Evolutionary conservation across 2,888 invertebrate species (phyloP).

Genomic region (Oscheius myriophilus): DNA sequence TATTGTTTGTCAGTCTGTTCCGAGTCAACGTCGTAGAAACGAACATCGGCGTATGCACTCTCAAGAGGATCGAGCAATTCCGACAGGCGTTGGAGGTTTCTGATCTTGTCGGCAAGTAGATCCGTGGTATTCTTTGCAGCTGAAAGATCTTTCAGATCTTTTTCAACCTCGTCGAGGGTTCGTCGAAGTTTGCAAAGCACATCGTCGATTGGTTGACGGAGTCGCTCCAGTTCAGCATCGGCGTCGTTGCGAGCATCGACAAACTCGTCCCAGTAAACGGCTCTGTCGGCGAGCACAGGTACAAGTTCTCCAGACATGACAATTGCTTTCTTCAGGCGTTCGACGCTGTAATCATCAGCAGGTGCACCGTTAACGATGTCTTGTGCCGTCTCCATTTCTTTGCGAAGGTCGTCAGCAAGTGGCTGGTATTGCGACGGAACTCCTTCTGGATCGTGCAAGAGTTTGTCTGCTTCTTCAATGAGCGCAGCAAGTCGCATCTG

Average conservation of each 20-base stretch:
- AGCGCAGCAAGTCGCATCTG: conserved; percentile 42
- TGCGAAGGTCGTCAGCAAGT: conserved; percentile 38
- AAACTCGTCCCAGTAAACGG: conserved; percentile 50
- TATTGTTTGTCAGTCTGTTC: conserved; percentile 57
- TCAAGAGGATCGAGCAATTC: conserved; percentile 59
- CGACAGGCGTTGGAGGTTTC: conserved; percentile 52
- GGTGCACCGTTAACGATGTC: conserved; percentile 25
- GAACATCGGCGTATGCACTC: conserved; percentile 58
- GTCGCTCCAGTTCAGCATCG: conserved; percentile 47
- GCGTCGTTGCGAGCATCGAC: conserved; percentile 51
- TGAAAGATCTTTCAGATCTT: conserved; percentile 36
- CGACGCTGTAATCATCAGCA: conserved; percentile 36
- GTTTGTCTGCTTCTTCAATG: conserved; percentile 42
- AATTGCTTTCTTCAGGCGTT: conserved; percentile 36
- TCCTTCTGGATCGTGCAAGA: conserved; percentile 48
- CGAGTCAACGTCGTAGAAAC: conserved; percentile 61
- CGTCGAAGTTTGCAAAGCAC: conserved; percentile 36
- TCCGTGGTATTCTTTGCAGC: conserved; percentile 35
- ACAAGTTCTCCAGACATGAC: conserved; percentile 37
- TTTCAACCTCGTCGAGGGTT: conserved; percentile 32
- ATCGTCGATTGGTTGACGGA: conserved; percentile 41
- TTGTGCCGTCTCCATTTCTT: conserved; percentile 34
- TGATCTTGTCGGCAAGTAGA: conserved; percentile 39
- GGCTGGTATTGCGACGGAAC: conserved; percentile 45
- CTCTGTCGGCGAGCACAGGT: conserved; percentile 49